Evolutionary conservation across 64 coral and sea anemone genomes (phyloP).

Genomic region (Orbicella faveolata): DNA sequence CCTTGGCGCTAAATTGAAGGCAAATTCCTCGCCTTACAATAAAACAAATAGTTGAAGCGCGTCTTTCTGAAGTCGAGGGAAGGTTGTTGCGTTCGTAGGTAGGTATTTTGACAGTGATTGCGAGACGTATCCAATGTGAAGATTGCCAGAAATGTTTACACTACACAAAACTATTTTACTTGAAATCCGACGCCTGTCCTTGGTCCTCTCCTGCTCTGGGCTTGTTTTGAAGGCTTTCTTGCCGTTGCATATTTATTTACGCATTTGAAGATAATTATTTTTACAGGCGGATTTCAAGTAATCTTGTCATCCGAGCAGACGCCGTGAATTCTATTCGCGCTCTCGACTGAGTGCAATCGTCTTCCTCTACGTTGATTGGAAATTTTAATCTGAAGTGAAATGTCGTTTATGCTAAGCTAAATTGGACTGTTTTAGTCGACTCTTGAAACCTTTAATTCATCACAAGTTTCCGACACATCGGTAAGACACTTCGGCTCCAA

Average conservation of each 20-base stretch:
- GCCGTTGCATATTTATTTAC: slow-evolving; percentile 15
- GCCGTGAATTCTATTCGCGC: not conserved
- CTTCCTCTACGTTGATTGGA: not conserved
- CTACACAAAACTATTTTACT: slow-evolving; percentile 10
- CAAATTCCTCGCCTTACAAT: not conserved
- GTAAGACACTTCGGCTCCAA: slow-evolving; percentile 22
- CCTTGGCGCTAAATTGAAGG: not conserved
- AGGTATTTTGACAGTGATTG: slow-evolving; percentile 6
- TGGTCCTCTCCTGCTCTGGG: not conserved
- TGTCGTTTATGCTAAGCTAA: not conserved
- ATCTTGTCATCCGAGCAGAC: not conserved
- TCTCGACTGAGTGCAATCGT: not conserved
- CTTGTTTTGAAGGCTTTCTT: not conserved
- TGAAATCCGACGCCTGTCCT: slow-evolving; percentile 26
- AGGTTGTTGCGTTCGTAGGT: not conserved
- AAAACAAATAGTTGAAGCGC: too few relatives aligned
- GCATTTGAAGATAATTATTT: slow-evolving; percentile 14
- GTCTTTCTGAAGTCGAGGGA: too few relatives aligned
- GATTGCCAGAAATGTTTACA: slow-evolving; percentile 48
- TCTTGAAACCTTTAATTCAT: slow-evolving; percentile 38
- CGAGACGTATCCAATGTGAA: not conserved
- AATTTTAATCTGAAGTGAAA: not conserved
- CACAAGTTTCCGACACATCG: slow-evolving; percentile 21
- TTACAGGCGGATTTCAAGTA: not conserved
- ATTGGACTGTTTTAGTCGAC: not conserved